A percentile compares a stretch with the other conserved stretches of the same genome.
Conservation (phyloP, 1,140 invertebrate species). For the Heliconius hewitsoni region DNA sequence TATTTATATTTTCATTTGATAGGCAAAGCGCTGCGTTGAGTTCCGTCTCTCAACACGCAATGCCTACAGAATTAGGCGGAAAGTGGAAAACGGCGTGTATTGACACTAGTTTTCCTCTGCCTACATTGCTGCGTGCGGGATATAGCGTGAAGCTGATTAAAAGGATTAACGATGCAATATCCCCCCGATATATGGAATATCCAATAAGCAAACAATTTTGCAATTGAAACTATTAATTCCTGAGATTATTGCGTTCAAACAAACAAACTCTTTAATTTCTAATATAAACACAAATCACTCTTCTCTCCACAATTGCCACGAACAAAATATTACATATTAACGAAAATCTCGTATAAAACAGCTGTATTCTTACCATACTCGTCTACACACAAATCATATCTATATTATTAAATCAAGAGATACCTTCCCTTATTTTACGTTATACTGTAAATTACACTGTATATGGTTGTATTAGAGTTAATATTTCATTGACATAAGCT, state of each 20-base stretch:
- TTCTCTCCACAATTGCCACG: too few relatives aligned
- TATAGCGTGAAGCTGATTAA: background rate
- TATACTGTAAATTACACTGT: constrained; percentile 3
- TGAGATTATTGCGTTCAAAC: too few relatives aligned
- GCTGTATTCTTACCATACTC: constrained; percentile 31
- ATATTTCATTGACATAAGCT: background rate
- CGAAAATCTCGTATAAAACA: constrained; percentile 28
- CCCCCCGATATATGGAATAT: too few relatives aligned
- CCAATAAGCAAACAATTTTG: too few relatives aligned
- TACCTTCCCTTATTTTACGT: constrained; percentile 6
- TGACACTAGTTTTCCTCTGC: background rate
- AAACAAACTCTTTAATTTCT: too few relatives aligned
- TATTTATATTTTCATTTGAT: too few relatives aligned
- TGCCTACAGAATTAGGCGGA: background rate
- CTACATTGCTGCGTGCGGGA: background rate
- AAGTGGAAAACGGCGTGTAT: background rate
- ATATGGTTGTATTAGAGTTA: background rate
- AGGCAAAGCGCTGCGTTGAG: background rate
- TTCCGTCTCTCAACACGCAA: background rate
- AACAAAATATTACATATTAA: background rate
- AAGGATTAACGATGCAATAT: background rate
- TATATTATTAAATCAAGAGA: constrained; percentile 39
- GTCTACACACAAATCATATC: constrained; percentile 39
- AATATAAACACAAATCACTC: too few relatives aligned
- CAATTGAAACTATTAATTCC: too few relatives aligned